Evolutionary conservation across 2,113 vertebrate genomes (phyloP).

Genomic region (Sula dactylatra): DNA sequence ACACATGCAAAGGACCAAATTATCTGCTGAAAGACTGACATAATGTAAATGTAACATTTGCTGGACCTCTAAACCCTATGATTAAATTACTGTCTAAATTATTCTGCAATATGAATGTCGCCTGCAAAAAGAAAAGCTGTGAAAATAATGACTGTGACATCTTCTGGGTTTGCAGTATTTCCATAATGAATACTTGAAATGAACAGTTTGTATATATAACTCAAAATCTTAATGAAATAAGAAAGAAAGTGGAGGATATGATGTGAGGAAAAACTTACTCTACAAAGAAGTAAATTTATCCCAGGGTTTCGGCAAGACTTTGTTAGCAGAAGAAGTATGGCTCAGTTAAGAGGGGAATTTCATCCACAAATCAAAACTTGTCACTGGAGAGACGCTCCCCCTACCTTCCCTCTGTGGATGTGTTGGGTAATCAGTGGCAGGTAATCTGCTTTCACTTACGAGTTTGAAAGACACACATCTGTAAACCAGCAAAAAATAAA

Average conservation of each 20-base stretch:
- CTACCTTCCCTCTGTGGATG: not conserved
- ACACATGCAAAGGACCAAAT: slow-evolving; percentile 65
- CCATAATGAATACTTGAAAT: slow-evolving; percentile 16
- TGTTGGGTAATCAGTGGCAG: not conserved
- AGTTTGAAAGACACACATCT: not conserved
- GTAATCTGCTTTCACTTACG: slow-evolving; percentile 3
- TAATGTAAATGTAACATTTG: slow-evolving; percentile 72
- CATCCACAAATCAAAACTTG: not conserved
- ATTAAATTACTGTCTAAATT: slow-evolving; percentile 70
- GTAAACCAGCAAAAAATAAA: not conserved
- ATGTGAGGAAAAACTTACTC: not conserved
- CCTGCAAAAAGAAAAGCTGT: slow-evolving; percentile 39
- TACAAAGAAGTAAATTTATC: not conserved
- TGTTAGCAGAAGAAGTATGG: not conserved
- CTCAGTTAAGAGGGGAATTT: slow-evolving; percentile 4
- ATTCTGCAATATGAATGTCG: slow-evolving; percentile 53
- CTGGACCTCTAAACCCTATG: slow-evolving; percentile 70
- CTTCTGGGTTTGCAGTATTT: slow-evolving; percentile 31
- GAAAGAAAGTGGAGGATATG: not conserved
- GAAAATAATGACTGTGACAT: slow-evolving; percentile 43
- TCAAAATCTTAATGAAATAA: slow-evolving; percentile 13
- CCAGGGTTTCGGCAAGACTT: not conserved
- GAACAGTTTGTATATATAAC: not conserved
- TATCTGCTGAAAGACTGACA: slow-evolving; percentile 68
- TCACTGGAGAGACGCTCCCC: not conserved